phyloP scores from a whole-genome alignment of 1,140 invertebrate genomes.

The Trachymyrmex cornetzi region DNA sequence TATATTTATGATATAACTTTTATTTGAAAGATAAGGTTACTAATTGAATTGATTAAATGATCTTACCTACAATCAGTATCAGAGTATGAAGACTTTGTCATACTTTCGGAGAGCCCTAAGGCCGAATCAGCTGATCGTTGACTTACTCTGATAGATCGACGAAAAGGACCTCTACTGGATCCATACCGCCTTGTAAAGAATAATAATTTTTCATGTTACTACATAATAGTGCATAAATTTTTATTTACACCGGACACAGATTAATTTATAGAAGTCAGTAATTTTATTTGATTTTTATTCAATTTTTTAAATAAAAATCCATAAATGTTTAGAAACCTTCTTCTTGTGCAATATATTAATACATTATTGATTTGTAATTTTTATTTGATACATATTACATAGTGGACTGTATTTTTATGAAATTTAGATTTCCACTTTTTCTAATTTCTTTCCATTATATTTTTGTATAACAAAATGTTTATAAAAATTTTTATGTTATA shows the following conservation, averaged over 20 bases:
- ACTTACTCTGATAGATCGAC: slow-evolving; percentile 90
- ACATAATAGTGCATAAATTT: neutral
- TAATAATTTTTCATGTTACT: neutral
- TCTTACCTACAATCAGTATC: slow-evolving; percentile 87
- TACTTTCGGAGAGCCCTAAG: slow-evolving; percentile 86
- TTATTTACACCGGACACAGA: slow-evolving; percentile 1
- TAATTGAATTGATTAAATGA: slow-evolving; percentile 6
- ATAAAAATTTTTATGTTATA: slow-evolving; percentile 1
- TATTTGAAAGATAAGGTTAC: neutral
- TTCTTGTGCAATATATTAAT: neutral
- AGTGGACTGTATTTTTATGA: neutral
- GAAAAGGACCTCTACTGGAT: slow-evolving; percentile 84
- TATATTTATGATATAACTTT: neutral
- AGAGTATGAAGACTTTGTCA: slow-evolving; percentile 88
- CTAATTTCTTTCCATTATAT: neutral
- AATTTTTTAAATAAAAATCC: neutral
- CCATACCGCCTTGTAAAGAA: slow-evolving; percentile 80
- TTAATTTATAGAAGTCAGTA: neutral
- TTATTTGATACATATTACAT: neutral
- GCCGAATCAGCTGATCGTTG: slow-evolving; percentile 90
- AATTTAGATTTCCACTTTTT: neutral
- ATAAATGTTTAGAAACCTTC: neutral
- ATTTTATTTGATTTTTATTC: neutral
- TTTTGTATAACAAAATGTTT: no score
- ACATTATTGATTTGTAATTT: neutral